phyloP scores from a whole-genome alignment of 30 jellyfish, hydroid and myxozoan genomes.

The Cassiopea andromeda region DNA sequence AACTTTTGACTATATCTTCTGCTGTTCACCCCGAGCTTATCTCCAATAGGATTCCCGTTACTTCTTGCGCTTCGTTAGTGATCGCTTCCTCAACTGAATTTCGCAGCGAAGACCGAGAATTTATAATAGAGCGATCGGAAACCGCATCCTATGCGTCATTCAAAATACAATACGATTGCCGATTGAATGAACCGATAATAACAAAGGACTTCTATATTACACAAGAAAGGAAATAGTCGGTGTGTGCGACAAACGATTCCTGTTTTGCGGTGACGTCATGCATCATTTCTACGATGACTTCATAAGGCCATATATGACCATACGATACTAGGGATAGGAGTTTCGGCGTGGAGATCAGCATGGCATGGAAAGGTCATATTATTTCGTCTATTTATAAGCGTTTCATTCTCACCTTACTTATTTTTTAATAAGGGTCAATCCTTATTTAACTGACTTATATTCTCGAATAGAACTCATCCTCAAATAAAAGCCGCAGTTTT shows the following conservation, averaged over 20 bases:
- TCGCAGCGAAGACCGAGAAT: background rate
- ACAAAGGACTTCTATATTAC: background rate
- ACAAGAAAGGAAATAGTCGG: slow-evolving; percentile 1
- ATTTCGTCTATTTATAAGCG: too few relatives aligned
- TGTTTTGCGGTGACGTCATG: background rate
- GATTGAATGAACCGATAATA: background rate
- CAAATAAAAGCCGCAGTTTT: too few relatives aligned
- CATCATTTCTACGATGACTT: background rate
- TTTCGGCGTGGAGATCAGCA: too few relatives aligned
- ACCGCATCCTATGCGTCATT: background rate
- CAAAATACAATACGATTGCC: background rate
- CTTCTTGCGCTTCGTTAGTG: background rate
- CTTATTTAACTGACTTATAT: too few relatives aligned
- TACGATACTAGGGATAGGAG: too few relatives aligned
- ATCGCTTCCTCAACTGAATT: background rate
- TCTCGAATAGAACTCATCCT: too few relatives aligned
- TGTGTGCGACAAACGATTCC: background rate
- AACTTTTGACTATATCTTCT: background rate
- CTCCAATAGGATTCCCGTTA: background rate
- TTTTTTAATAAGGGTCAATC: too few relatives aligned
- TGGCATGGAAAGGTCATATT: too few relatives aligned
- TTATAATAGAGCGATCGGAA: background rate
- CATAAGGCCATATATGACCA: too few relatives aligned
- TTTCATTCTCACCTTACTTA: too few relatives aligned
- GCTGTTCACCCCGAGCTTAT: background rate